Evolutionary conservation across 2,113 vertebrate genomes (phyloP), one percentile per base, ranked within the genome.

Genomic region (Salminus brasiliensis): DNA sequence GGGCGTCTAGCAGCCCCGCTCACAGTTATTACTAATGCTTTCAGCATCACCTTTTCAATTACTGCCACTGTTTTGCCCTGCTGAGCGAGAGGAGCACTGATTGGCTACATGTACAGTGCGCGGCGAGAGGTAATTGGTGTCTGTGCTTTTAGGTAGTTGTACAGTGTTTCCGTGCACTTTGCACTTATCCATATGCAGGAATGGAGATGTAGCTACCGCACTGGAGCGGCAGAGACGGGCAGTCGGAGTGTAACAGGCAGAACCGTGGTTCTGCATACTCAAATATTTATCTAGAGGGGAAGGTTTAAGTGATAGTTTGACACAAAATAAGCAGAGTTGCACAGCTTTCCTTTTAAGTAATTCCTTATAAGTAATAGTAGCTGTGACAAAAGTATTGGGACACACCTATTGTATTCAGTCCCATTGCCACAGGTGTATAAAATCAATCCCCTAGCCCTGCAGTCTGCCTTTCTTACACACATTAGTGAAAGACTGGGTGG

Each of bases 31-130:
- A 53, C 23, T 62, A 70, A 81, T 81, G 72, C 79, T 81, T 81
- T 74, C 52, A 57, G 36, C 62, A 36, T 75, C 79, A 75, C 71
- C 79, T 81, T 81, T 75, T 75, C 72, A 81, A 81, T 81, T 70
- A 79, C 57, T 27, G 39, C 23, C 30, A n/a, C 66, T 70, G 52
- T 59, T 55, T 67, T 67, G 36, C 66, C 12, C 71, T 27, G 71
- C 52, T 53, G 55, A 53, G 52, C 18, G 52, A 57, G 30, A 39
- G 34, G 21, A 72, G 52, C 52, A 12, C n/a, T 59, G 30, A 73
- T 70, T 70, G 67, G 49, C 65, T 78, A 32, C 43, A 32, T 39
- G 76, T 43, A 45, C 76, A 60, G 66, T 66, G 62, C 11, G 11
- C 32, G 21, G 62, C 32, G 47, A 34, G 47, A 76, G 39, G 66